Conservation (phyloP, 2,797 vertebrate species). For the Bufotes viridis region DNA sequence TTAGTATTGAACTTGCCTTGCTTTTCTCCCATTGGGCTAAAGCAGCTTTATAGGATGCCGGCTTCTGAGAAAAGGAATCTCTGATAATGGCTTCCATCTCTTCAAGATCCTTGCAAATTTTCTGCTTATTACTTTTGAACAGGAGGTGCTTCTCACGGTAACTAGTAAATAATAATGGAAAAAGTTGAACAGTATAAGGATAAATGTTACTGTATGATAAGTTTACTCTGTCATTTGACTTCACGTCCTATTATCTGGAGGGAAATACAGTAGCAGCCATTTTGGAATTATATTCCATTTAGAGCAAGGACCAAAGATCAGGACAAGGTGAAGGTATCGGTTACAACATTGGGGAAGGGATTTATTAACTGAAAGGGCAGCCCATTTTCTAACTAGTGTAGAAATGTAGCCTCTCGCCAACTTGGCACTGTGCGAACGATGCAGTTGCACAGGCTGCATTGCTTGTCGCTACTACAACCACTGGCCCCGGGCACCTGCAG, state of each 20-base stretch:
- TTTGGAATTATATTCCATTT: background rate
- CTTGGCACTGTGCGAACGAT: no score
- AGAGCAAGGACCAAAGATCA: background rate
- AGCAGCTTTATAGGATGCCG: slow-evolving; percentile 81
- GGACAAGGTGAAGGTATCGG: background rate
- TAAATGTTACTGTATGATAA: background rate
- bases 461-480: no score
- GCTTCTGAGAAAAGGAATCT: slow-evolving; percentile 70
- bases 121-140: slow-evolving; percentile 73
- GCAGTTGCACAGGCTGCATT: no score
- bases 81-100: slow-evolving; percentile 72
- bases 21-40: slow-evolving; percentile 76
- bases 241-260: background rate
- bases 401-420: background rate
- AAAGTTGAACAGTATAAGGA: background rate
- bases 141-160: slow-evolving; percentile 77
- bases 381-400: background rate
- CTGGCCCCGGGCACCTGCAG: no score
- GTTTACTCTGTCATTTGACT: background rate
- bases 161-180: slow-evolving; percentile 70
- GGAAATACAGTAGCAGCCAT: background rate
- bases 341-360: background rate
- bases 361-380: background rate
- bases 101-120: slow-evolving; percentile 73
- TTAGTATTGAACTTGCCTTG: slow-evolving; percentile 71